Percentiles rank a stretch among this genome's conserved stretches.
Conservation (phyloP, 2,888 invertebrate genomes). For the Seira sanloemensis region DNA sequence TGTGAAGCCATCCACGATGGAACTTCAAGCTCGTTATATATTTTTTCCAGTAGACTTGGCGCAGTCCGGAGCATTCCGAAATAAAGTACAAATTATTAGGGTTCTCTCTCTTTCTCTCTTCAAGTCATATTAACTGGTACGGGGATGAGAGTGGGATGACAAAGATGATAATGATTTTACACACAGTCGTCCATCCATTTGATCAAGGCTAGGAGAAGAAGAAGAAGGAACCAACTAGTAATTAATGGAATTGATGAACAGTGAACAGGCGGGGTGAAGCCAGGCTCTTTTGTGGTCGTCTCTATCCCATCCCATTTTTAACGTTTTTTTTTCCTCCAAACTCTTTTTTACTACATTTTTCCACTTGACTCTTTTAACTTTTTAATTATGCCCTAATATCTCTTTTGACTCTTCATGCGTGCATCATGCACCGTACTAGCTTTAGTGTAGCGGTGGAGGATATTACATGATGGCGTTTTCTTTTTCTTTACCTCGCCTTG, state of each 20-base stretch:
- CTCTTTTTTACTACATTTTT: not conserved
- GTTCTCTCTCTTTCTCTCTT: constrained; percentile 20
- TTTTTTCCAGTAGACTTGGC: constrained; percentile 1
- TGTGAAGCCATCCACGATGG: not conserved
- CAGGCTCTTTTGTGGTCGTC: not conserved
- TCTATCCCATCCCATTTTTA: not conserved
- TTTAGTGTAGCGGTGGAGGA: too few species aligned
- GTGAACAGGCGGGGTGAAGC: constrained; percentile 52
- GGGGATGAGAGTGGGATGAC: not conserved
- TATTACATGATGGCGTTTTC: not conserved
- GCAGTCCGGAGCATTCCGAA: not conserved
- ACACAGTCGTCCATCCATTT: not conserved
- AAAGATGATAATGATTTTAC: not conserved
- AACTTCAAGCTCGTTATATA: not conserved
- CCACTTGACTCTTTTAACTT: constrained; percentile 12
- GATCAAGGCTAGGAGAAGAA: not conserved
- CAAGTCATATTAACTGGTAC: too few species aligned
- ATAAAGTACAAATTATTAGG: not conserved
- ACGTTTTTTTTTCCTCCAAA: not conserved
- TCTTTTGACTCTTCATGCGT: not conserved
- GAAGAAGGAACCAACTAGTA: constrained; percentile 30
- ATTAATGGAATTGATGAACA: constrained; percentile 64
- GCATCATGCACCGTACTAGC: not conserved
- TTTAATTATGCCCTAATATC: constrained; percentile 32
- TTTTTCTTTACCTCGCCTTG: not conserved